Evolutionary conservation across 2,888 invertebrate species (phyloP).

Genomic region (Orthosia incerta): DNA sequence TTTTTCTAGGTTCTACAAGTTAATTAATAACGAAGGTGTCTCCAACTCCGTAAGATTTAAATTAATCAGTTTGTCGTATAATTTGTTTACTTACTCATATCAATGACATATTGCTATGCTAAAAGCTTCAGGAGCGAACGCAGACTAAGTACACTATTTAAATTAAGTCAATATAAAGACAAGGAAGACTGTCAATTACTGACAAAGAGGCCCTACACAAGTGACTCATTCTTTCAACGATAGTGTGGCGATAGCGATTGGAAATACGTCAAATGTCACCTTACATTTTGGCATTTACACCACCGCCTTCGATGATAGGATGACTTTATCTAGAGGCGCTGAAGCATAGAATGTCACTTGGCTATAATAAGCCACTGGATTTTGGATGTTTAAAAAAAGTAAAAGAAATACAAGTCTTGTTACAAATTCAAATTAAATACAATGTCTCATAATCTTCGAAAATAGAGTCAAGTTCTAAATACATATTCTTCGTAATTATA

Average conservation of each 20-base stretch:
- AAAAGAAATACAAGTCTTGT: neutral
- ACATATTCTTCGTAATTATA: constrained; percentile 21
- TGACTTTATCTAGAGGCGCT: too few relatives aligned
- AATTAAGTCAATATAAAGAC: neutral
- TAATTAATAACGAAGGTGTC: neutral
- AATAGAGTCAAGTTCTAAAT: constrained; percentile 4
- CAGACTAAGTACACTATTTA: neutral
- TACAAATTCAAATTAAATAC: neutral
- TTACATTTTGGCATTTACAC: too few relatives aligned
- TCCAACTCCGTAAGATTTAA: neutral
- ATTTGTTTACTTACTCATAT: neutral
- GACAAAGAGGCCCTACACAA: neutral
- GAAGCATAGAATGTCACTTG: too few relatives aligned
- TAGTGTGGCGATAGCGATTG: too few relatives aligned
- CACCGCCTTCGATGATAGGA: too few relatives aligned
- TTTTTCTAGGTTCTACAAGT: too few relatives aligned
- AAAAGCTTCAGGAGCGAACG: neutral
- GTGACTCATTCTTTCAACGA: too few relatives aligned
- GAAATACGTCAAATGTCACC: too few relatives aligned
- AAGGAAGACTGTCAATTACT: neutral
- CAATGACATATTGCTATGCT: constrained; percentile 3
- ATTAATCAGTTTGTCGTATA: neutral
- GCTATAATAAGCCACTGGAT: neutral
- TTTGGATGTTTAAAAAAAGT: neutral
- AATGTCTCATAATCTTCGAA: neutral